phyloP scores from a whole-genome alignment of 2,113 vertebrate genomes.

The Megaceryle maxima region DNA sequence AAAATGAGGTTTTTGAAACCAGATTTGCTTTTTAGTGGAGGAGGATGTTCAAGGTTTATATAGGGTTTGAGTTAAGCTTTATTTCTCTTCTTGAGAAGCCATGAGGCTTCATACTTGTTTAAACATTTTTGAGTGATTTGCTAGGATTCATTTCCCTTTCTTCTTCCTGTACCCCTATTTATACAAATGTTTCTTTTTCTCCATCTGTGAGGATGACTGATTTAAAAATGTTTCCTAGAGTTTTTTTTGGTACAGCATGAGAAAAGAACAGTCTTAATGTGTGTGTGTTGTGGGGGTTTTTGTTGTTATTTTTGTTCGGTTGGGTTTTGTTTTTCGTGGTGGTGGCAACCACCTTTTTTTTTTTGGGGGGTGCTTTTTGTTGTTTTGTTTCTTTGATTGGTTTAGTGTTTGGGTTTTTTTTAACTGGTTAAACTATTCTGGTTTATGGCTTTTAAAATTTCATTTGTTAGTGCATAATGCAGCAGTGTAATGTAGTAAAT shows the following conservation, averaged over 20 bases:
- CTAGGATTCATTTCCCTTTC: background rate
- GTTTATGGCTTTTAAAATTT: constrained; percentile 36
- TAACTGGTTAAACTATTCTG: background rate
- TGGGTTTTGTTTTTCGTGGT: background rate
- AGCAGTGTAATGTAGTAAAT: constrained; percentile 15
- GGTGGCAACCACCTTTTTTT: background rate
- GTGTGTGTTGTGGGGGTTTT: background rate
- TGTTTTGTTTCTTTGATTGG: background rate
- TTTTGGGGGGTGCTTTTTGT: background rate
- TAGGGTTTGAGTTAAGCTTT: background rate
- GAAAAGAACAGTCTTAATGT: background rate
- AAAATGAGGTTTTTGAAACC: background rate
- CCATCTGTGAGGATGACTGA: background rate
- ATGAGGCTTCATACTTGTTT: background rate
- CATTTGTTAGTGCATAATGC: constrained; percentile 36
- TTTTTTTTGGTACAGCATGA: background rate
- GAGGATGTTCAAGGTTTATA: background rate
- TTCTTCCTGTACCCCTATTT: background rate
- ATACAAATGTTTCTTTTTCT: background rate
- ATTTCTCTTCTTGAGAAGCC: background rate
- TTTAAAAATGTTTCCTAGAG: background rate
- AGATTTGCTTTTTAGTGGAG: background rate
- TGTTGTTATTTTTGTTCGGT: background rate
- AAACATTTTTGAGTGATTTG: background rate
- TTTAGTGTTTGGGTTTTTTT: background rate